Evolutionary conservation across 1,140 invertebrate species (phyloP).

Genomic region (Conus betulinus): DNA sequence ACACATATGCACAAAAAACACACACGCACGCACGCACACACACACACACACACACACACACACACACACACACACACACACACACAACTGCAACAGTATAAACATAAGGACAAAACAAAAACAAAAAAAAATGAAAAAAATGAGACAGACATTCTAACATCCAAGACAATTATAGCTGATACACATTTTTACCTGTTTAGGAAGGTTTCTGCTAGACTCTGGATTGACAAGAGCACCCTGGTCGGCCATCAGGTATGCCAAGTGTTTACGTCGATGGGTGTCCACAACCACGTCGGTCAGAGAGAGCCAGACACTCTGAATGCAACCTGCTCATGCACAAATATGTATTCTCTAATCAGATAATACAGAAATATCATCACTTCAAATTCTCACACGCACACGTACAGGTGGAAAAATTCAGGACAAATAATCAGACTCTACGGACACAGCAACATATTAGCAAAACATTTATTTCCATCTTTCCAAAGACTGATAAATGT

Average conservation of each 20-base stretch:
- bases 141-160: too few relatives aligned
- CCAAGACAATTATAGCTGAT: too few relatives aligned
- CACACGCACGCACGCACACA: too few relatives aligned
- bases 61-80: too few relatives aligned
- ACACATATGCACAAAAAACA: too few relatives aligned
- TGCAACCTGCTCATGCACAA: constrained; percentile 62
- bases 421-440: neutral
- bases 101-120: too few relatives aligned
- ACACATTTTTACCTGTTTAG: constrained; percentile 76
- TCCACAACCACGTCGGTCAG: constrained; percentile 92
- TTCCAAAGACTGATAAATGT: too few relatives aligned
- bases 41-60: too few relatives aligned
- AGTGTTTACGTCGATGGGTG: constrained; percentile 91
- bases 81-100: neutral
- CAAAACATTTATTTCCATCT: too few relatives aligned
- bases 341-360: constrained; percentile 72
- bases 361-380: constrained; percentile 49
- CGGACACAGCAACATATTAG: too few relatives aligned
- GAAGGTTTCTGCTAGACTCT: constrained; percentile 90
- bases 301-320: constrained; percentile 77
- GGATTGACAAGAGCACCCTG: constrained; percentile 95
- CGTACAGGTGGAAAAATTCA: neutral
- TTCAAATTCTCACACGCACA: neutral
- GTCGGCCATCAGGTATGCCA: constrained; percentile 97
- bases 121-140: too few relatives aligned